Evolutionary conservation across 2,113 vertebrate species (phyloP).

Genomic region (Phrynosoma platyrhinos): DNA sequence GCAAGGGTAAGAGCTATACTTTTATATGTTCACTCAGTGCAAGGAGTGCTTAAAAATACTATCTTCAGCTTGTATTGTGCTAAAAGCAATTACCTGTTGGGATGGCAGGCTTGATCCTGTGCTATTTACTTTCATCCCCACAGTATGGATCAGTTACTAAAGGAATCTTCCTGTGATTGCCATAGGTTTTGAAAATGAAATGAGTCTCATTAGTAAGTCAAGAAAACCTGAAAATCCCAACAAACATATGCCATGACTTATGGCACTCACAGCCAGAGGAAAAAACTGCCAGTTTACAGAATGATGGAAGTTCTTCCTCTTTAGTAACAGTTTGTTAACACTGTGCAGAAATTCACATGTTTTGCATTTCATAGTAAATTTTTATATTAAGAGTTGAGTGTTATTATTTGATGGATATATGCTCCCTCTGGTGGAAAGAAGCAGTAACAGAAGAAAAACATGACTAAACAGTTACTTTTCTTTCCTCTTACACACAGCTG

Average conservation of each 20-base stretch:
- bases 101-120: not conserved
- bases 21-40: not conserved
- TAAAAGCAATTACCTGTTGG: not conserved
- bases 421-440: constrained; percentile 73
- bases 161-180: not conserved
- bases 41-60: not conserved
- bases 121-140: not conserved
- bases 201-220: not conserved
- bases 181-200: not conserved
- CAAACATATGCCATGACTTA: not conserved
- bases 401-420: constrained; percentile 45
- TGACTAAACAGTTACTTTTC: not conserved
- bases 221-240: not conserved
- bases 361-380: constrained; percentile 31
- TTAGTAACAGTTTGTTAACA: constrained; percentile 46
- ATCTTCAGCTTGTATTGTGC: not conserved
- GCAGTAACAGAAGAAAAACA: constrained; percentile 34
- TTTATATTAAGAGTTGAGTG: constrained; percentile 29
- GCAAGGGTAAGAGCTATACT: constrained; percentile 83
- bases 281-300: not conserved
- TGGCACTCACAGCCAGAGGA: not conserved
- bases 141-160: not conserved
- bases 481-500: not conserved
- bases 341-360: constrained; percentile 41
- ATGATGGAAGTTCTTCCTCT: not conserved